Evolutionary conservation across 2,113 vertebrate species (phyloP), one percentile per base, ranked within the genome.

Genomic region (Danionella cerebrum): DNA sequence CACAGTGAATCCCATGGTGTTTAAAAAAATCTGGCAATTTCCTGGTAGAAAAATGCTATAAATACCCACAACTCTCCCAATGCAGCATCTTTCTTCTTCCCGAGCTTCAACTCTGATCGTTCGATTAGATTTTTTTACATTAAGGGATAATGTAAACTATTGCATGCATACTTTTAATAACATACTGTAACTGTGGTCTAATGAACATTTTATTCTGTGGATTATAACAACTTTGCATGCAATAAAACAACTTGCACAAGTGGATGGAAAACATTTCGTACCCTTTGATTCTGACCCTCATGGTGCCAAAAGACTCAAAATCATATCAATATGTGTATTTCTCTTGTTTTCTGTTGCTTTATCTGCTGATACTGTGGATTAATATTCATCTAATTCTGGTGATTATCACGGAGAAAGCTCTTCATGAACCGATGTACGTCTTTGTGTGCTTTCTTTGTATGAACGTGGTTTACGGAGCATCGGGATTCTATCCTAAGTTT

Each of bases 341-440:
- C 4, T 24, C 13, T 62, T 51, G 58, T 22, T 62, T 69, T 33
- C 50, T 42, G 21, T 19, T 19, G n/a, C 14, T 62, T 2, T 69
- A 25, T 29, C 5, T 31, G 36, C 59, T 42, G 51, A 69, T 53
- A 29, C n/a, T 69, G 3, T 24, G 41, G 19, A 69, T 69, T 10
- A 48, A 62, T 60, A 22, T 62, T 42, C 21, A 16, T 6, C 9
- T 69, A 27, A 41, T 62, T 36, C 1, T 52, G 6, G 31, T 60
- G 3, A 63, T 69, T n/a, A 31, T 69, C 3, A 27, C 31, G 25
- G 45, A 51, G 45, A 69, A 69, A 36, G 12, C 33, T 19, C 35
- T 69, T 22, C 67, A 69, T 69, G 54, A 41, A 25, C 67, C 67
- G 3, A 69, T 69, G 67, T 69, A 60, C 51, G 18, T 69, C 14